Evolutionary conservation across 2,888 invertebrate species (phyloP), one percentile per base, ranked within the genome.

Genomic region (Coronaproctus castanopsis): DNA sequence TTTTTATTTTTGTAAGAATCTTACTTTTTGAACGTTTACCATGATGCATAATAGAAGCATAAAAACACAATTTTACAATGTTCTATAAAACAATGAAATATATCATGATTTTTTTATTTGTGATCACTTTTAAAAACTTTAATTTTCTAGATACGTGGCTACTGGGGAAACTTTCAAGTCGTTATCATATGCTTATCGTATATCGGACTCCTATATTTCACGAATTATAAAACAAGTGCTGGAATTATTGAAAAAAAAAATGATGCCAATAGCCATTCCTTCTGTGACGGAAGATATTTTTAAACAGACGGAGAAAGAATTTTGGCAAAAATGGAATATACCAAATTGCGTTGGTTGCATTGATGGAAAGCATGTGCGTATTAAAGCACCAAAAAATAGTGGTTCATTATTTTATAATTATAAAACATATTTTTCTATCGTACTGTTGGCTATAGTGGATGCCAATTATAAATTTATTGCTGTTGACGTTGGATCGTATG

Each of bases 331-430:
- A 21, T 62, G 60, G 60, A 57, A 60, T 24, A 57, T 58, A 22
- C 60, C 60, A 18, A 55, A 62, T 55, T 60, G 60, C 54, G 21
- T 60, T 18, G 58, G 62, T 14, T 57, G 55, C 2, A 23, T 62
- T 2, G 62, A 61, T 36, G 52, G 62, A 20, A 61, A 55, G 24
- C 61, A 62, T 24, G 51, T 54, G 20, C 36, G 49, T 8, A 57
- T 62, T 1, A 55, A 54, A 54, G 24, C 49, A 21, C 60, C 57
- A 10, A 5, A 54, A 19, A 22, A 62, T 23, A 50, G 52, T 54
- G 62, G 60, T 18, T 55, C 58, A 19, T 24, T 60, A 52, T 62
- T 24, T 52, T 62, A 50, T 24, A 62, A 60, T 55, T 62, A 62
- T 57, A 60, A 58, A 52, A 21, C 22, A 8, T 51, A 24, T 52